These are phyloP conservation scores for Propithecus perrieri DNA, from an alignment of 2,797 vertebrate species.

Conservation along the genomic window DNA sequence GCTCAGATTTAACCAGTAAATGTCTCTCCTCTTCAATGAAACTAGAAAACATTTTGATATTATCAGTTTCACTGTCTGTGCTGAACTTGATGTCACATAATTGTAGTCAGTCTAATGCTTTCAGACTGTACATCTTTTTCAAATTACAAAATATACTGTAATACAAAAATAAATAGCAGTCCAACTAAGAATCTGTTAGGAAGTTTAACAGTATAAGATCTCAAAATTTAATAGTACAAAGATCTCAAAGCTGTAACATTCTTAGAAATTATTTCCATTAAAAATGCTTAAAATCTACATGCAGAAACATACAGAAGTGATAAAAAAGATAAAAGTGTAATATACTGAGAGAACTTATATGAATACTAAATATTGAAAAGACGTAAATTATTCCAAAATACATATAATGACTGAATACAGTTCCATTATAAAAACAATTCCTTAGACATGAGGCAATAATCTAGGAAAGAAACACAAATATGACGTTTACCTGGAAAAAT, in stretches of 20 bases:
- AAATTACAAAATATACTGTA: constrained; percentile 45
- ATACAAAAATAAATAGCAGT: constrained; percentile 45
- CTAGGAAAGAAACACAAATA: background rate
- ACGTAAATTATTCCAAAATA: background rate
- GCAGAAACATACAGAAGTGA: background rate
- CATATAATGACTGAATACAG: background rate
- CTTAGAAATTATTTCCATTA: background rate
- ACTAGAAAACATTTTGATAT: background rate
- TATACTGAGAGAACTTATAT: background rate
- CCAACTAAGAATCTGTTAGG: background rate
- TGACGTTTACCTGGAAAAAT: background rate
- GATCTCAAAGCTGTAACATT: background rate
- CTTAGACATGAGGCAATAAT: background rate
- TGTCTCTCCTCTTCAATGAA: background rate
- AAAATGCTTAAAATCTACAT: background rate
- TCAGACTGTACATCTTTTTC: background rate
- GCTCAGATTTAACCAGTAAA: background rate
- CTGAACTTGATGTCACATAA: constrained; percentile 6
- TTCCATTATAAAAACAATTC: background rate
- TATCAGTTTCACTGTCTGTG: background rate
- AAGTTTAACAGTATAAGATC: background rate
- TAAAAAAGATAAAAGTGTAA: background rate
- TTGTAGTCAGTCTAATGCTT: background rate
- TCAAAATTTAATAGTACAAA: background rate
- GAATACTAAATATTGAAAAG: background rate